A percentile compares a stretch with the other conserved stretches of the same genome.
Conservation (phyloP, 2,888 invertebrate species). For the Blera fallax region DNA sequence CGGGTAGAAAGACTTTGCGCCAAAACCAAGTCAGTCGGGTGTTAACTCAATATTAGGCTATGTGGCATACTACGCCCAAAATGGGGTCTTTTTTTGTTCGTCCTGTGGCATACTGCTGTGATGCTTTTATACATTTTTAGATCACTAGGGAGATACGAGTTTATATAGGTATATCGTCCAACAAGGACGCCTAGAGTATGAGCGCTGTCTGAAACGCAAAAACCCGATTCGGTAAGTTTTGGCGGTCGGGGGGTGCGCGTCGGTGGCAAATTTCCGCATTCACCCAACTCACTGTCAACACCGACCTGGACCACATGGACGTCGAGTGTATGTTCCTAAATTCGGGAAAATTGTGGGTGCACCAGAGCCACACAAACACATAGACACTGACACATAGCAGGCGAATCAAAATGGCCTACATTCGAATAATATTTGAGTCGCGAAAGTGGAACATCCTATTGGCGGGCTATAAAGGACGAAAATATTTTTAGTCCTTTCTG, state of each 20-base stretch:
- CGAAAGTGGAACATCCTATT: slow-evolving; percentile 74
- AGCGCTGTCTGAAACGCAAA: slow-evolving; percentile 59
- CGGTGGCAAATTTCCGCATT: slow-evolving; percentile 2
- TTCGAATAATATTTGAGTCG: slow-evolving; percentile 54
- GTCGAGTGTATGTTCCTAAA: slow-evolving; percentile 7
- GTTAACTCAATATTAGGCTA: slow-evolving; percentile 73
- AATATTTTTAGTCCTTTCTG: slow-evolving; percentile 29
- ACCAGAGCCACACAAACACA: slow-evolving; percentile 12
- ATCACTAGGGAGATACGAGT: slow-evolving; percentile 54
- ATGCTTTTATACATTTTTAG: slow-evolving; percentile 47
- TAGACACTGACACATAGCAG: slow-evolving; percentile 25
- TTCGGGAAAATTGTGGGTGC: slow-evolving; percentile 6
- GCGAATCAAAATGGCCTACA: slow-evolving; percentile 75
- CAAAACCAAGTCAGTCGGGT: slow-evolving; percentile 76
- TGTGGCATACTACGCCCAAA: slow-evolving; percentile 69
- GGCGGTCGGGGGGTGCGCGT: slow-evolving; percentile 5
- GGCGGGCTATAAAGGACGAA: slow-evolving; percentile 63
- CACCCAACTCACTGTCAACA: slow-evolving; percentile 24
- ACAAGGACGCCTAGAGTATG: slow-evolving; percentile 39
- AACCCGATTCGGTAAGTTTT: slow-evolving; percentile 38
- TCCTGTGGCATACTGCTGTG: slow-evolving; percentile 1
- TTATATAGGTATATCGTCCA: slow-evolving; percentile 69
- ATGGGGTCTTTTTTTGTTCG: slow-evolving; percentile 31
- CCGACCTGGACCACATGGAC: not conserved
- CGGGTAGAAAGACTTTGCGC: slow-evolving; percentile 69